Conservation (phyloP, 1,140 invertebrate species). For the Periplaneta americana region DNA sequence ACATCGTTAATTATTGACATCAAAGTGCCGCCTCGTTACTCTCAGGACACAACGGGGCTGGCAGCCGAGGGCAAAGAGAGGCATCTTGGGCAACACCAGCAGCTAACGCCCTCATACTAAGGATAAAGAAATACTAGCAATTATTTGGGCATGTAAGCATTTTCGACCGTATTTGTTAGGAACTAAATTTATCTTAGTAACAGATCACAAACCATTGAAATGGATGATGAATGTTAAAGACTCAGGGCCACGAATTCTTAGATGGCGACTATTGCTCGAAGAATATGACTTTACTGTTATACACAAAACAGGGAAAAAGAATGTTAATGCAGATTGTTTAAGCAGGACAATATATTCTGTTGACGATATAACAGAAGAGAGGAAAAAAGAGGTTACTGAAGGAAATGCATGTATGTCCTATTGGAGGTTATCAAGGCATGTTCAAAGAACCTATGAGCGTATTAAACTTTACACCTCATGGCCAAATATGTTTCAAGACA, state of each 20-base stretch:
- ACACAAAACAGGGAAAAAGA: neutral
- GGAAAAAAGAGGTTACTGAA: neutral
- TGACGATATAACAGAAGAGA: neutral
- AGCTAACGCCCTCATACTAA: too few relatives aligned
- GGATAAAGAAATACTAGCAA: constrained; percentile 36
- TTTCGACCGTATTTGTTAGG: constrained; percentile 40
- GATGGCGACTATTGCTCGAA: constrained; percentile 26
- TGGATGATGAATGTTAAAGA: constrained; percentile 33
- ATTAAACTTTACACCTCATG: neutral
- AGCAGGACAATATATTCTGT: neutral
- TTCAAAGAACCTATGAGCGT: too few relatives aligned
- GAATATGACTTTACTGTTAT: constrained; percentile 1
- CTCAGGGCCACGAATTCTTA: constrained; percentile 27
- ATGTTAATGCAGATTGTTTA: neutral
- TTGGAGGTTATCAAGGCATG: neutral
- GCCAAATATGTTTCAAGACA: neutral
- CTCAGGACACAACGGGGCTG: too few relatives aligned
- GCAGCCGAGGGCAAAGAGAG: too few relatives aligned
- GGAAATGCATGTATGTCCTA: neutral
- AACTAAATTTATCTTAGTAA: constrained; percentile 34
- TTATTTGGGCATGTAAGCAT: constrained; percentile 38
- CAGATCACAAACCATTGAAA: constrained; percentile 34
- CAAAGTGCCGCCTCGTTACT: too few relatives aligned
- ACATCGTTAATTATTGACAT: too few relatives aligned
- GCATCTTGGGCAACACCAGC: too few relatives aligned